Evolutionary conservation across 2,113 vertebrate genomes (phyloP).

Genomic region (Baryphthengus martii): DNA sequence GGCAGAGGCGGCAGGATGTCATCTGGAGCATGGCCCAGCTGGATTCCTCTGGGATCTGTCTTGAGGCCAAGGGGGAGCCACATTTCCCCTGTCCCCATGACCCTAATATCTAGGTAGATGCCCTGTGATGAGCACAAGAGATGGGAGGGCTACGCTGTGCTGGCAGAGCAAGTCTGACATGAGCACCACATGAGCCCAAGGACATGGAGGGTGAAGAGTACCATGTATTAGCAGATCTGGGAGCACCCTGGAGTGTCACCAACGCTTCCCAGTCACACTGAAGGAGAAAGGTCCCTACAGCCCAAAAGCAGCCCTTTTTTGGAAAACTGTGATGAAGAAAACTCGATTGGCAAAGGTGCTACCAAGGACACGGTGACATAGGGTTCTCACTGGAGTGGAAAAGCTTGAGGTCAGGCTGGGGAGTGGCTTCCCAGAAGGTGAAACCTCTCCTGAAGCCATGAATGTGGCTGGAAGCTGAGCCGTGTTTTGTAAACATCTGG

Average conservation of each 20-base stretch:
- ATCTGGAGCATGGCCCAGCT: neutral
- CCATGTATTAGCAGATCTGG: neutral
- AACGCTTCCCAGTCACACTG: fast-evolving
- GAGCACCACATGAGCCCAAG: fast-evolving
- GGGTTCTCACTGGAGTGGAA: neutral
- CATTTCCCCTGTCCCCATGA: neutral
- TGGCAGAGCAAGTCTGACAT: neutral
- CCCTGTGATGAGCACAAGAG: neutral
- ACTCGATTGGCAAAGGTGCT: neutral
- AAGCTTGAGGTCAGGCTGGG: neutral
- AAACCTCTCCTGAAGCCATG: neutral
- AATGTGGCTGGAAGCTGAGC: fast-evolving
- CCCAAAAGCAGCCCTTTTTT: neutral
- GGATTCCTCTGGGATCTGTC: neutral
- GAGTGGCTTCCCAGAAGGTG: neutral
- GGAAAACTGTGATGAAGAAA: fast-evolving
- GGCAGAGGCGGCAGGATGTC: neutral
- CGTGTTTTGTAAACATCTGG: neutral
- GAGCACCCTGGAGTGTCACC: fast-evolving
- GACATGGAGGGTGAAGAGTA: neutral
- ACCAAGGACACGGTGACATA: neutral
- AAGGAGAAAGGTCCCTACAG: neutral
- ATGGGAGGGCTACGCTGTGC: neutral
- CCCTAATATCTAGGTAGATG: neutral
- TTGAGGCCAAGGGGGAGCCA: neutral